A percentile compares a stretch with the other conserved stretches of the same genome.
These are phyloP conservation scores for Enteromius treurensis DNA, from an alignment of 2,797 vertebrate species.

Conservation along the genomic window DNA sequence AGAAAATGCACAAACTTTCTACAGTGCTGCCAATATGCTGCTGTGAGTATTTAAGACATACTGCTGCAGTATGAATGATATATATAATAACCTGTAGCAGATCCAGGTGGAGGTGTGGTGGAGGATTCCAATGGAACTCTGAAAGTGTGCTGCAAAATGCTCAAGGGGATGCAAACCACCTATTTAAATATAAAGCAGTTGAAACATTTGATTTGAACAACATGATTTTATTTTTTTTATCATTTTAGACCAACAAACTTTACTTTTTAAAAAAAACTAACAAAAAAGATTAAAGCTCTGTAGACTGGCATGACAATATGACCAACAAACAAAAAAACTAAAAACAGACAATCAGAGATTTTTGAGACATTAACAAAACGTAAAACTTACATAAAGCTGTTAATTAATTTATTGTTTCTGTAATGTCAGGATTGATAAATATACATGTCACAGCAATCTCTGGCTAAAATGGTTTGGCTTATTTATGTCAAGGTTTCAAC, in stretches of 20 bases:
- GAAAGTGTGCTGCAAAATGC: no score
- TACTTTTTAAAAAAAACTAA: neutral
- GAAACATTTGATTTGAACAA: no score
- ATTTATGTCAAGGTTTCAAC: slow-evolving; percentile 42
- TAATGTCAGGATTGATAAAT: slow-evolving; percentile 16
- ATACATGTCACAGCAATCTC: slow-evolving; percentile 14
- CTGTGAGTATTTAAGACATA: no score
- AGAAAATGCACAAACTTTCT: no score
- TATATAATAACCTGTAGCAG: neutral
- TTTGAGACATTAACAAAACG: neutral
- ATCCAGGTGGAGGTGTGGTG: neutral
- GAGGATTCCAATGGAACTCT: no score
- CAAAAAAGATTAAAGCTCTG: neutral
- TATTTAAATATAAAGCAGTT: no score
- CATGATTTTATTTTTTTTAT: neutral
- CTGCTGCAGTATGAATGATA: no score
- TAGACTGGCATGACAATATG: neutral
- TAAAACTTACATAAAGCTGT: no score
- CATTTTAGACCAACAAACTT: neutral
- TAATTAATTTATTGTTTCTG: slow-evolving; percentile 1
- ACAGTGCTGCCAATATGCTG: no score
- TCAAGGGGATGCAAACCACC: no score
- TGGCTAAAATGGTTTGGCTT: slow-evolving; percentile 7
- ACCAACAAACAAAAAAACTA: neutral
- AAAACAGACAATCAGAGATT: neutral